phyloP scores from a whole-genome alignment of 2,888 invertebrate species.

The Argynnis bischoffii region DNA sequence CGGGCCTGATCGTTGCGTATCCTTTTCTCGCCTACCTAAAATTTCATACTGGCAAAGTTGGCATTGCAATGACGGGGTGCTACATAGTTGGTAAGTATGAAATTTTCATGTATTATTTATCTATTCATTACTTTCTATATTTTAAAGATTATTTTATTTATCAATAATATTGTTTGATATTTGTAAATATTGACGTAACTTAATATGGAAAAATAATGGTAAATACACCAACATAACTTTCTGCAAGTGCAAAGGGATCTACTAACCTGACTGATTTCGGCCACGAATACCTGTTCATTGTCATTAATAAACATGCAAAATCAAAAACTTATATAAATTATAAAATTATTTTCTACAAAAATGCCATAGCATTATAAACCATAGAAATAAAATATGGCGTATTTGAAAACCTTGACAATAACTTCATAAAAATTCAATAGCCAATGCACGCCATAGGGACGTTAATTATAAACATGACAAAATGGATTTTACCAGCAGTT shows the following conservation, averaged over 20 bases:
- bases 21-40: constrained; percentile 80
- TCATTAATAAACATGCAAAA: neutral
- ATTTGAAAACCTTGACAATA: neutral
- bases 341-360: too few relatives aligned
- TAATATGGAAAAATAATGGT: too few relatives aligned
- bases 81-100: constrained; percentile 59
- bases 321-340: too few relatives aligned
- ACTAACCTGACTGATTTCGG: too few relatives aligned
- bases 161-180: neutral
- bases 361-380: neutral
- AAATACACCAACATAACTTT: too few relatives aligned
- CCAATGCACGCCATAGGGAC: constrained; percentile 10
- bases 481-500: constrained; percentile 6
- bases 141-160: neutral
- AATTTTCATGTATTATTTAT: too few relatives aligned
- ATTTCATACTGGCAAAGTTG: constrained; percentile 60
- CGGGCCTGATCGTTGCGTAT: constrained; percentile 85
- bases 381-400: neutral
- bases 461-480: constrained; percentile 17
- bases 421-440: constrained; percentile 3
- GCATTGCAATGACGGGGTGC: constrained; percentile 59
- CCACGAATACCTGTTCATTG: neutral
- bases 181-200: too few relatives aligned
- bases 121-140: neutral
- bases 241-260: too few relatives aligned